A percentile compares a stretch with the other conserved stretches of the same genome.
These are phyloP conservation scores for Sylvietta virens DNA, from an alignment of 2,113 vertebrate species.

Conservation along the genomic window DNA sequence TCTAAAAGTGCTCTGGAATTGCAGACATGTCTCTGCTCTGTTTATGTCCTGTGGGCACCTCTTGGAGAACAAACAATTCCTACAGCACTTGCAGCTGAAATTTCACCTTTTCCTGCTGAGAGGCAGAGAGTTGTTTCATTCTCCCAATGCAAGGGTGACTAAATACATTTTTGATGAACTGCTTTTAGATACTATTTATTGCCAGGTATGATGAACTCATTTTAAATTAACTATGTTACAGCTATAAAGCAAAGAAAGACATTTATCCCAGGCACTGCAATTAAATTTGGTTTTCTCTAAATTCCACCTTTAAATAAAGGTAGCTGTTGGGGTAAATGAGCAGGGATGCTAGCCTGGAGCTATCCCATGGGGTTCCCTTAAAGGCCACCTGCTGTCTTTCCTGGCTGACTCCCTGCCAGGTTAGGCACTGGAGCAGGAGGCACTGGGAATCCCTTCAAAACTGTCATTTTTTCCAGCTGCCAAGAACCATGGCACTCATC, in stretches of 20 bases:
- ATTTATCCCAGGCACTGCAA: background rate
- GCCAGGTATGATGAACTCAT: too few species aligned
- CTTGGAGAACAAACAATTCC: background rate
- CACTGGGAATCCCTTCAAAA: slow-evolving; percentile 59
- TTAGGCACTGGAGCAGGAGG: slow-evolving; percentile 27
- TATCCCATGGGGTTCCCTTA: background rate
- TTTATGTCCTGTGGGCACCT: background rate
- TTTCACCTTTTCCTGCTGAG: background rate
- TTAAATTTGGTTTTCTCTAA: background rate
- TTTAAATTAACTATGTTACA: background rate
- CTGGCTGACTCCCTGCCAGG: slow-evolving; percentile 55
- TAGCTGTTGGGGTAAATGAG: background rate
- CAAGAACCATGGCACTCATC: slow-evolving; percentile 57
- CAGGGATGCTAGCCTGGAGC: background rate
- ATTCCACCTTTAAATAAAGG: background rate
- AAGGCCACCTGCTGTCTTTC: background rate
- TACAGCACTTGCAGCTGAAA: background rate
- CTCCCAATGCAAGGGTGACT: accelerated
- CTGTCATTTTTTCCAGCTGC: slow-evolving; percentile 27
- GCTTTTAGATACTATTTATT: background rate
- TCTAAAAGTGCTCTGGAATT: background rate
- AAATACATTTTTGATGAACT: background rate
- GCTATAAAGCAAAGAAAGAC: background rate
- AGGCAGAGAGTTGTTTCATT: background rate
- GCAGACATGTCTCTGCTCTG: background rate